Evolutionary conservation across 2,113 vertebrate species (phyloP).

Genomic region (Antidorcas marsupialis): DNA sequence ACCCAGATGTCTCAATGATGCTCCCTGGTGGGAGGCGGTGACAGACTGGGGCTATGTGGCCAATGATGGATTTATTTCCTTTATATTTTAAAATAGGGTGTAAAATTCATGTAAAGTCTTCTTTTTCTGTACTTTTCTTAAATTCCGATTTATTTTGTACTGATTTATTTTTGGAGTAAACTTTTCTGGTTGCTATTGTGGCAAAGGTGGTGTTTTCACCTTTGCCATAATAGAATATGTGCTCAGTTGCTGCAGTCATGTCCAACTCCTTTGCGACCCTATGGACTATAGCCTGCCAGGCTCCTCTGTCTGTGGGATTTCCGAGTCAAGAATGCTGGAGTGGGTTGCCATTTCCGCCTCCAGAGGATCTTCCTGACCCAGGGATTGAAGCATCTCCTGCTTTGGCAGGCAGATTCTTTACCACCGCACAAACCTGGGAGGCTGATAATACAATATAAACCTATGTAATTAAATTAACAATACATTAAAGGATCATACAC

Average conservation of each 20-base stretch:
- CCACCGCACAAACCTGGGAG: neutral
- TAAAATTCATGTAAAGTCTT: slow-evolving; percentile 88
- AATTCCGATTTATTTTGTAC: slow-evolving; percentile 89
- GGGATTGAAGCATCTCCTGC: neutral
- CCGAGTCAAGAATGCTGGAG: neutral
- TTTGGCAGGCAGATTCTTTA: neutral
- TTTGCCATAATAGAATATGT: slow-evolving; percentile 82
- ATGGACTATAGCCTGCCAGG: neutral
- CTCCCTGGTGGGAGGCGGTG: slow-evolving; percentile 47
- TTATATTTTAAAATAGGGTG: slow-evolving; percentile 88
- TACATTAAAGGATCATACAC: neutral
- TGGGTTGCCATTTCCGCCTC: neutral
- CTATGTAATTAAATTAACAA: neutral
- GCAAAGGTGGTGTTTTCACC: slow-evolving; percentile 82
- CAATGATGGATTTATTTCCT: slow-evolving; percentile 75
- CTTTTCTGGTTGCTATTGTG: slow-evolving; percentile 89
- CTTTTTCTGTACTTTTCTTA: neutral
- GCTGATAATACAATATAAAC: neutral
- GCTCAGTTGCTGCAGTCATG: neutral
- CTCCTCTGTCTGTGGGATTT: neutral
- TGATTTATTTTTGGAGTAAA: slow-evolving; percentile 86
- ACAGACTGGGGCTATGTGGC: slow-evolving; percentile 54
- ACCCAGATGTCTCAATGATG: slow-evolving; percentile 47
- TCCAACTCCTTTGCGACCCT: neutral
- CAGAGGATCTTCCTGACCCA: neutral